A percentile compares a stretch with the other conserved stretches of the same genome.
phyloP scores from a whole-genome alignment of 1,140 invertebrate species.

The Dolichoris vasculosae region DNA sequence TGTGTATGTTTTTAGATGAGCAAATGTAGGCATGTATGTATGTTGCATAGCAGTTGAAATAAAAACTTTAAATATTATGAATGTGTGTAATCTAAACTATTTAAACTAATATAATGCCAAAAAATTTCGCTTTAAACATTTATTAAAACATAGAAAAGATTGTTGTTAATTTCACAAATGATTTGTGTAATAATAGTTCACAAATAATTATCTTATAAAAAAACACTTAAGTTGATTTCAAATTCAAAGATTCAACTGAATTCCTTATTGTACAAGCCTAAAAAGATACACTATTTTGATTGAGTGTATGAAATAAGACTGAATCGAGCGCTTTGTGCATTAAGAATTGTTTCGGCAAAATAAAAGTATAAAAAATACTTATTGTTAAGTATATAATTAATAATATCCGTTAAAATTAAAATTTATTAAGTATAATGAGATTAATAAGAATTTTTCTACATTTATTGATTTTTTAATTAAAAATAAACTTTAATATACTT shows the following conservation, averaged over 20 bases:
- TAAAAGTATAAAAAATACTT: background rate
- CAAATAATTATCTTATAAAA: background rate
- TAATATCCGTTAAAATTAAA: background rate
- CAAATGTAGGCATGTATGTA: background rate
- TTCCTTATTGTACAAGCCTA: background rate
- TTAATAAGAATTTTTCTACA: no score
- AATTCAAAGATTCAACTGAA: background rate
- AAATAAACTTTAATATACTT: no score
- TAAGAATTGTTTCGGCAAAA: background rate
- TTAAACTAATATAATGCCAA: constrained; percentile 26
- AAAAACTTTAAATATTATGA: background rate
- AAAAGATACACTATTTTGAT: background rate
- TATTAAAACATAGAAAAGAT: background rate
- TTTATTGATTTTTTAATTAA: no score
- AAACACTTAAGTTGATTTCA: background rate
- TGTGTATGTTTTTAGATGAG: background rate
- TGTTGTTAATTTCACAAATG: background rate
- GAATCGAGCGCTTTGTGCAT: background rate
- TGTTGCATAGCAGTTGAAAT: background rate
- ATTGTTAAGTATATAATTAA: background rate
- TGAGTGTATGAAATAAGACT: background rate
- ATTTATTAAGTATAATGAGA: no score
- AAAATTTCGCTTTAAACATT: constrained; percentile 40
- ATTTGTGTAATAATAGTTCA: background rate
- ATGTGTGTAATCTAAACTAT: constrained; percentile 15